Conservation (phyloP, 2,113 vertebrate species). For the Bombycilla garrulus region DNA sequence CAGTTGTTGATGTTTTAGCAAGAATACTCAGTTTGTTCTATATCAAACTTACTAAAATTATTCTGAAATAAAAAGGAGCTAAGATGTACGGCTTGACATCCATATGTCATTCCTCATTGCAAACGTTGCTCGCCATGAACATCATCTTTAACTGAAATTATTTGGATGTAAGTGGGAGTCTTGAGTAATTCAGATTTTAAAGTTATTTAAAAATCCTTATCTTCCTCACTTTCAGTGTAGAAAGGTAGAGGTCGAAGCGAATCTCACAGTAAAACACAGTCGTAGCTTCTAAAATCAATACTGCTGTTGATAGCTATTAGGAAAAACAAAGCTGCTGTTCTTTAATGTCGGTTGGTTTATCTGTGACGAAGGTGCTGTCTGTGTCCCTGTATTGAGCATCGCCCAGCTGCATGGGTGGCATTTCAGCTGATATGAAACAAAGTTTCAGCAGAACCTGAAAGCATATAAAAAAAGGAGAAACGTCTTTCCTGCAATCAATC, state of each 20-base stretch:
- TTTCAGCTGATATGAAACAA: constrained; percentile 55
- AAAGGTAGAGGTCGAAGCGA: constrained; percentile 77
- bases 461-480: constrained; percentile 74
- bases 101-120: constrained; percentile 52
- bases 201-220: constrained; percentile 72
- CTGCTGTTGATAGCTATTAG: constrained; percentile 71
- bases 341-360: constrained; percentile 78
- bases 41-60: constrained; percentile 20
- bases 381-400: constrained; percentile 69
- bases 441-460: constrained; percentile 67
- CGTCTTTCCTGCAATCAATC: constrained; percentile 77
- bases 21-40: background rate
- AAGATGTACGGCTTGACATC: constrained; percentile 31
- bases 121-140: constrained; percentile 25
- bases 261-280: constrained; percentile 78
- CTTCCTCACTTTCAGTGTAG: constrained; percentile 42
- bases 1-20: background rate
- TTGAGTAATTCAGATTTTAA: constrained; percentile 76
- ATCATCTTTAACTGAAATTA: constrained; percentile 51
- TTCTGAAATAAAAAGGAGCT: constrained; percentile 28
- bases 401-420: constrained; percentile 29
- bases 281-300: constrained; percentile 89
- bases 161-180: constrained; percentile 47
- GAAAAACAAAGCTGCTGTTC: constrained; percentile 69
- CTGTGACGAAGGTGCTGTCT: constrained; percentile 62